Evolutionary conservation across 2,797 vertebrate genomes (phyloP).

Genomic region (Notolepis coatsorum): DNA sequence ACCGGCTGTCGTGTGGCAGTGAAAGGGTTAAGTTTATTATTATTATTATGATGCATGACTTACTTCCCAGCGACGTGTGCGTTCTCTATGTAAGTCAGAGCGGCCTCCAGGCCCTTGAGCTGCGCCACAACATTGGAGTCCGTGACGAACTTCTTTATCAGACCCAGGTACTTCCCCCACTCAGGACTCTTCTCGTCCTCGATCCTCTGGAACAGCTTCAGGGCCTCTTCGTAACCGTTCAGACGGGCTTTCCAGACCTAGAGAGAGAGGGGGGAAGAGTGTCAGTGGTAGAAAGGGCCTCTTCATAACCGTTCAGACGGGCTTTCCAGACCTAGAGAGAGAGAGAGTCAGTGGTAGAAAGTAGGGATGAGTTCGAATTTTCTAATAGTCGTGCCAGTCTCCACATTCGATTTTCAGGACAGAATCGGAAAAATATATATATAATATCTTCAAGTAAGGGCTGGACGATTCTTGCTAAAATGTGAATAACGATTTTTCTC

Average conservation of each 20-base stretch:
- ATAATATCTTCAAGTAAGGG: too few relatives aligned
- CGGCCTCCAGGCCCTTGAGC: conserved; percentile 96
- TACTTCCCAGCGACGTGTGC: conserved; percentile 95
- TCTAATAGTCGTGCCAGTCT: too few relatives aligned
- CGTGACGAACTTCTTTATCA: conserved; percentile 96
- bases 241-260: conserved; percentile 98
- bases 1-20: too few relatives aligned
- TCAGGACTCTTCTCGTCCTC: conserved; percentile 96
- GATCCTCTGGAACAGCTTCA: conserved; percentile 95
- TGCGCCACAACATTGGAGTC: conserved; percentile 98
- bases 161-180: conserved; percentile 95
- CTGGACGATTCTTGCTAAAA: too few relatives aligned
- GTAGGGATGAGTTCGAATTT: too few relatives aligned
- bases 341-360: conserved; percentile 52
- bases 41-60: conserved; percentile 63
- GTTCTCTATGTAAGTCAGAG: conserved; percentile 89
- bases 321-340: conserved; percentile 96
- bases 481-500: too few relatives aligned
- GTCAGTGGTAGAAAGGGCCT: conserved; percentile 81
- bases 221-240: conserved; percentile 95
- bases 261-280: conserved; percentile 42
- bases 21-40: too few relatives aligned
- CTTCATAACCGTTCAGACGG: conserved; percentile 95
- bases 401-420: too few relatives aligned
- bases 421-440: too few relatives aligned